These are phyloP conservation scores for Lysandra bellargus DNA, from an alignment of 2,888 invertebrate species.

Conservation along the genomic window DNA sequence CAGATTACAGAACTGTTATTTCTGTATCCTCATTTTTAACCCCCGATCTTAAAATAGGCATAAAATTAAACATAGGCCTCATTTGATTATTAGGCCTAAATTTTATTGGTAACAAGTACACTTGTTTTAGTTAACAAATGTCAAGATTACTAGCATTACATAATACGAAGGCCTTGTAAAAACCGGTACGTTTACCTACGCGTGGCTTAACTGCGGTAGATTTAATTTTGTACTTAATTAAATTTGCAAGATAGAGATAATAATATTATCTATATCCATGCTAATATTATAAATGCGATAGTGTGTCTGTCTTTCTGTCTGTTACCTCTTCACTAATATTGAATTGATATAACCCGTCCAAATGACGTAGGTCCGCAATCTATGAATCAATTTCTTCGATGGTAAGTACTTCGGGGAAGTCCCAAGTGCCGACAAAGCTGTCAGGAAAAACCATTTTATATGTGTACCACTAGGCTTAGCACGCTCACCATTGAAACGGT, in stretches of 20 bases:
- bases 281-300: background rate
- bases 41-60: too few relatives aligned
- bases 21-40: too few relatives aligned
- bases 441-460: background rate
- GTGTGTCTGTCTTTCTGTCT: background rate
- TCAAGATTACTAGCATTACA: slow-evolving; percentile 1
- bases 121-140: background rate
- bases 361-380: too few relatives aligned
- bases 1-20: too few relatives aligned
- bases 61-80: background rate
- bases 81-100: background rate
- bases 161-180: background rate
- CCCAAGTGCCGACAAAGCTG: background rate
- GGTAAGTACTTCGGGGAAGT: background rate
- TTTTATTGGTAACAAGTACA: background rate
- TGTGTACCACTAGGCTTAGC: too few relatives aligned
- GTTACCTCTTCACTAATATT: too few relatives aligned
- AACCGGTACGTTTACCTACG: background rate
- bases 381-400: too few relatives aligned
- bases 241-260: background rate
- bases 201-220: background rate
- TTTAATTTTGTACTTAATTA: background rate
- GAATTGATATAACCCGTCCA: too few relatives aligned
- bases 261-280: background rate
- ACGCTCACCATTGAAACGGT: too few relatives aligned